Evolutionary conservation across 1,140 invertebrate species (phyloP), one percentile per base, ranked within the genome.

Genomic region (Bombus waltoni): DNA sequence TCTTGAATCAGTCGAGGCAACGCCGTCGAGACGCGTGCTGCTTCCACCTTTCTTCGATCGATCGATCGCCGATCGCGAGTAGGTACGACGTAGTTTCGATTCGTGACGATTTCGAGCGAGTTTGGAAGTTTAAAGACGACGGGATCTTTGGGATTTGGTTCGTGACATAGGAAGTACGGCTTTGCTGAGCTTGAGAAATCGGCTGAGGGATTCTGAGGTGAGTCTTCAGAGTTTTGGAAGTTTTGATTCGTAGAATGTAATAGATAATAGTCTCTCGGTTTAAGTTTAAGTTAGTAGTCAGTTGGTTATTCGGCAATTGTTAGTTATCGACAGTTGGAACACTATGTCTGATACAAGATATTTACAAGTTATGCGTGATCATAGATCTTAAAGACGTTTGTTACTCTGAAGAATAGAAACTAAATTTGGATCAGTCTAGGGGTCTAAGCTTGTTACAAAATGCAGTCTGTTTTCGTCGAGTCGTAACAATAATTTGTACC

Each of bases 1-100:
- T 92, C 92, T 90, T 89, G 92, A 93, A 92, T 94, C 94, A 94
- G 94, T 94, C 92, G 92, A 91, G 91, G 91, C 88, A 75, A 77
- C 91, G 88, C 89, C 89, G 90, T 89, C 91, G 91, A 88, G 86
- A 89, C 53, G 86, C 80, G 86, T 87, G 89, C 84, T 47, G 59
- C 66, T 72, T 73, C 40, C 15, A 44, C 32, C 68, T 62, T 59
- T 66, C 32, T 42, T 57, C 74, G 22, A 32, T n/a, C 73, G 72
- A 77, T 42, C 78, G 77, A 77, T 68, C 40, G 28, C 74, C 28
- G 53, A 66, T 71, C 59, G 71, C 28, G 22, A 18, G 35, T 32
- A 66, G 11, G 1, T 57, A 32, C 28, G 5, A 40, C 42, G 71
- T 35, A 11, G 59, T 65, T 28, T 22, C 40, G n/a, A 22, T 35